These are phyloP conservation scores for Macropodus opercularis DNA, from an alignment of 2,797 vertebrate genomes.

Conservation along the genomic window DNA sequence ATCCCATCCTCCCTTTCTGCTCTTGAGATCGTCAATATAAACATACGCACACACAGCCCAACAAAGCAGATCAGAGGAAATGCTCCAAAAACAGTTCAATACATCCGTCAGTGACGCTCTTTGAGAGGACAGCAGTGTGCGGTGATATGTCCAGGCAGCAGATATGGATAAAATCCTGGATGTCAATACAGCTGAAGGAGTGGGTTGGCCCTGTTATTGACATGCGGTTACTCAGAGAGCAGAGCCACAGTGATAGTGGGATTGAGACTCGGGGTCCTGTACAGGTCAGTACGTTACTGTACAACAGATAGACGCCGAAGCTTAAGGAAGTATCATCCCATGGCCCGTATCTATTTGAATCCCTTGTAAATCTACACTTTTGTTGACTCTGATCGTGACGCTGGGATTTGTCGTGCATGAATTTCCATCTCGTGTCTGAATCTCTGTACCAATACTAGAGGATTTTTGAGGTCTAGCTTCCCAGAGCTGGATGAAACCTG, in stretches of 20 bases:
- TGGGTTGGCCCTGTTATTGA: constrained; percentile 39
- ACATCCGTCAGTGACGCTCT: constrained; percentile 50
- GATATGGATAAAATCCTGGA: constrained; percentile 42
- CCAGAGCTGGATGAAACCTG: constrained; percentile 32
- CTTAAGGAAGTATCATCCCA: constrained; percentile 1
- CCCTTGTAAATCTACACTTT: constrained; percentile 3
- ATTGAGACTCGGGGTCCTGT: not conserved
- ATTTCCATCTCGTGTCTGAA: constrained; percentile 32
- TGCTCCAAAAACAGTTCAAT: constrained; percentile 70
- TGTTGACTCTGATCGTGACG: constrained; percentile 30
- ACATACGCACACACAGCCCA: constrained; percentile 36
- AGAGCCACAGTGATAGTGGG: constrained; percentile 2
- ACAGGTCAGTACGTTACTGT: not conserved
- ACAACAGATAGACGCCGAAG: constrained; percentile 1
- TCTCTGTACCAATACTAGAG: constrained; percentile 30
- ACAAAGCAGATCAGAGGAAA: constrained; percentile 67
- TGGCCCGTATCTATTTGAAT: not conserved
- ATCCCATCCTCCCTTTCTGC: constrained; percentile 37
- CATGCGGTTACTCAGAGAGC: constrained; percentile 25
- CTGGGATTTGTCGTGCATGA: constrained; percentile 10
- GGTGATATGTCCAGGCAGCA: constrained; percentile 47
- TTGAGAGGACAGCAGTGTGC: constrained; percentile 55
- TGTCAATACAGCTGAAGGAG: constrained; percentile 25
- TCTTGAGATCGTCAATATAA: constrained; percentile 50
- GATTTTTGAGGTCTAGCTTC: constrained; percentile 56